Evolutionary conservation across 2,797 vertebrate species (phyloP).

Genomic region (Spheniscus humboldti): DNA sequence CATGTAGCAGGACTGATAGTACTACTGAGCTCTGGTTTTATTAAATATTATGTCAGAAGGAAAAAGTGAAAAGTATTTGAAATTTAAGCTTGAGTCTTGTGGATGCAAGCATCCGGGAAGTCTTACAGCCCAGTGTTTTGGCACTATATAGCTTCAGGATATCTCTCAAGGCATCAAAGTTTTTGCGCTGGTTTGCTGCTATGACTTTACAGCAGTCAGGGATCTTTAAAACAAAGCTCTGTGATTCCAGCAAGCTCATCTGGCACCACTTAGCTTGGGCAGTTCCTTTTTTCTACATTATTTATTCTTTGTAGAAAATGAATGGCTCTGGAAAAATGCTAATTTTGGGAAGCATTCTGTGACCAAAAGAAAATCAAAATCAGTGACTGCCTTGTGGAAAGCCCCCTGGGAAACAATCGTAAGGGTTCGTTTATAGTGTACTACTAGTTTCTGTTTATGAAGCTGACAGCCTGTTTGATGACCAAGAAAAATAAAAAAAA

Average conservation of each 20-base stretch:
- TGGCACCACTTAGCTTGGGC: constrained; percentile 56
- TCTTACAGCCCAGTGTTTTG: constrained; percentile 26
- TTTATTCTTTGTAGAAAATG: constrained; percentile 60
- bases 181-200: constrained; percentile 44
- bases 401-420: constrained; percentile 2
- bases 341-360: constrained; percentile 53
- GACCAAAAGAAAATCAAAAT: constrained; percentile 57
- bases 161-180: constrained; percentile 15
- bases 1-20: neutral
- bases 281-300: constrained; percentile 23
- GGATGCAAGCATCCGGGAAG: constrained; percentile 16
- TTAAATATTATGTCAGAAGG: constrained; percentile 47
- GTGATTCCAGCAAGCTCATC: constrained; percentile 56
- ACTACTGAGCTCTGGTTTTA: constrained; percentile 16
- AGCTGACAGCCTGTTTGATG: constrained; percentile 23
- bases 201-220: constrained; percentile 31
- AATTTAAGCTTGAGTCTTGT: constrained; percentile 61
- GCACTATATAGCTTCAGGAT: neutral
- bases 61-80: constrained; percentile 53
- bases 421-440: constrained; percentile 14
- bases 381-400: neutral
- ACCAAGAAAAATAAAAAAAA: neutral
- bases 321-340: constrained; percentile 58
- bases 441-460: constrained; percentile 38
- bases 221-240: constrained; percentile 59